These are phyloP conservation scores for Crocodylus rhombifer DNA, from an alignment of 2,797 vertebrate genomes.

Conservation along the genomic window DNA sequence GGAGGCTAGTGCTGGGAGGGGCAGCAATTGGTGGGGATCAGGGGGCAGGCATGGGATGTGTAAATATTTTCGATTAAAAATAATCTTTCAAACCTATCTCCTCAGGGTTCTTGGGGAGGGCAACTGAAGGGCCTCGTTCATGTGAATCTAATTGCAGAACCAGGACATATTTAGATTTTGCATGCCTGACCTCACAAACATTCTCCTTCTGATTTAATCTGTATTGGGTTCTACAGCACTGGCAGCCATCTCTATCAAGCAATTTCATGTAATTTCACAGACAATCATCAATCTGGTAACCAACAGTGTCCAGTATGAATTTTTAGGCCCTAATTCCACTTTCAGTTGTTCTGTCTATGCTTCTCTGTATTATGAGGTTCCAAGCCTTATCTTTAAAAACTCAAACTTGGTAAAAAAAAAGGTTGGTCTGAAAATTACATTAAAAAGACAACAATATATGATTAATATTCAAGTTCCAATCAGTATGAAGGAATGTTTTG, in stretches of 20 bases:
- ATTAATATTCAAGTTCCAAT: neutral
- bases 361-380: neutral
- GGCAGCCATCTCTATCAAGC: neutral
- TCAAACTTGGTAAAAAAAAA: neutral
- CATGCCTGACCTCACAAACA: neutral
- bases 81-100: neutral
- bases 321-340: neutral
- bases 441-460: neutral
- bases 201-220: neutral
- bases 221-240: neutral
- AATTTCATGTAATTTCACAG: neutral
- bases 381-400: neutral
- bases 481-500: neutral
- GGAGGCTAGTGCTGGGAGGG: too few relatives aligned
- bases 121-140: neutral
- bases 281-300: neutral
- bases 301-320: rapidly evolving
- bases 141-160: neutral
- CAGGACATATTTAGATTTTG: neutral
- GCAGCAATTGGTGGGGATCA: too few relatives aligned
- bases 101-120: neutral
- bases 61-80: neutral
- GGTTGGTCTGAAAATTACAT: too few relatives aligned
- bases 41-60: too few relatives aligned
- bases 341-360: rapidly evolving